A percentile compares a stretch with the other conserved stretches of the same genome.
Evolutionary conservation across 2,113 vertebrate genomes (phyloP).

Genomic region (Amblyornis subalaris): DNA sequence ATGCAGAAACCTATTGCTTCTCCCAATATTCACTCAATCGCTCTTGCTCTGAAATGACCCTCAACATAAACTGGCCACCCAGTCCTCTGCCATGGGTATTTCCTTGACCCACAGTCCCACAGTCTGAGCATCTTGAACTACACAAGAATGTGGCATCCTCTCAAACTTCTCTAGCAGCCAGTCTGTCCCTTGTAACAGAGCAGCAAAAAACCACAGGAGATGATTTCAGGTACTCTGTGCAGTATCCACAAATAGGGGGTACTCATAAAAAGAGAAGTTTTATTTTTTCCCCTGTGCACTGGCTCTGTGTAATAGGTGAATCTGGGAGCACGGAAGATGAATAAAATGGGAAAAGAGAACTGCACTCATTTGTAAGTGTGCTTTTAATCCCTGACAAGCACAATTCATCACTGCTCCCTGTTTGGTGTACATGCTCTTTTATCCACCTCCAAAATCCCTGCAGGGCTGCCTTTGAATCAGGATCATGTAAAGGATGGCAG

Average conservation of each 20-base stretch:
- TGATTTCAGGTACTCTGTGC: not conserved
- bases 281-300: not conserved
- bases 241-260: not conserved
- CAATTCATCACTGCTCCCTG: not conserved
- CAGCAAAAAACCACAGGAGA: not conserved
- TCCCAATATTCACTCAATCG: not conserved
- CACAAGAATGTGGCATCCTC: not conserved
- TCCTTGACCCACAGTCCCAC: not conserved
- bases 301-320: not conserved
- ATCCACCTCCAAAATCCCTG: not conserved
- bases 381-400: not conserved
- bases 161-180: not conserved
- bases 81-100: not conserved
- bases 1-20: not conserved
- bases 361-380: not conserved
- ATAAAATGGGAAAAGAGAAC: not conserved
- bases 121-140: not conserved
- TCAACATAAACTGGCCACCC: not conserved
- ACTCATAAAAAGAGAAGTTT: not conserved
- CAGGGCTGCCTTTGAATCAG: not conserved
- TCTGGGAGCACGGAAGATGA: not conserved
- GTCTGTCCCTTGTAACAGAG: not conserved
- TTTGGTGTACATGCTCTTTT: not conserved
- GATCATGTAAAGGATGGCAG: not conserved
- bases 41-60: fast-evolving